These are phyloP conservation scores for Mylabris phalerata DNA, from an alignment of 1,140 invertebrate species.

Conservation along the genomic window DNA sequence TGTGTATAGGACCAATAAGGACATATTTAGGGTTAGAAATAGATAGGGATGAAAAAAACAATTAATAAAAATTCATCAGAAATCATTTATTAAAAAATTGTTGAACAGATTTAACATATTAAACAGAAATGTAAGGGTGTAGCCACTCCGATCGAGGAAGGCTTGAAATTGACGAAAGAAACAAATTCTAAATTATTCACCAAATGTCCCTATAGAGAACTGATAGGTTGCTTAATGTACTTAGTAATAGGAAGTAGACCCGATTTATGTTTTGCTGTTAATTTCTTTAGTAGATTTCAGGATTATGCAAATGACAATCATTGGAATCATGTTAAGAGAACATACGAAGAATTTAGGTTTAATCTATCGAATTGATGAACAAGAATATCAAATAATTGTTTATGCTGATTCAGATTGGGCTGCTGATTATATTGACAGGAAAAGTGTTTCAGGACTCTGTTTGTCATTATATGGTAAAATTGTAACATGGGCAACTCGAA, in stretches of 20 bases:
- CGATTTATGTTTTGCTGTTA: conserved; percentile 29
- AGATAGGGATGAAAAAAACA: conserved; percentile 12
- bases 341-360: conserved; percentile 28
- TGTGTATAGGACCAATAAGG: conserved; percentile 24
- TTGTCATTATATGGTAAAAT: no score
- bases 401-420: conserved; percentile 38
- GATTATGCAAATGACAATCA: conserved; percentile 2
- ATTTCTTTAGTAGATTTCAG: conserved; percentile 30
- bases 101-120: conserved; percentile 28
- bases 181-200: neutral
- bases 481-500: no score
- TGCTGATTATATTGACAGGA: conserved; percentile 20
- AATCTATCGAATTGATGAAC: neutral
- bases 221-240: conserved; percentile 26
- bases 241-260: conserved; percentile 27
- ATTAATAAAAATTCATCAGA: conserved; percentile 19
- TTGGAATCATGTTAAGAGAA: conserved; percentile 23
- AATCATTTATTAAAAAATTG: conserved; percentile 24
- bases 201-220: conserved; percentile 29
- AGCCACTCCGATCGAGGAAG: neutral
- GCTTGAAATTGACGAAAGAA: conserved; percentile 1
- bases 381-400: conserved; percentile 1
- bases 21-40: conserved; percentile 26
- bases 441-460: no score
- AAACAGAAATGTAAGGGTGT: conserved; percentile 18